These are phyloP conservation scores for Cryptophagus acutangulus DNA, from an alignment of 2,888 invertebrate species.

Conservation along the genomic window DNA sequence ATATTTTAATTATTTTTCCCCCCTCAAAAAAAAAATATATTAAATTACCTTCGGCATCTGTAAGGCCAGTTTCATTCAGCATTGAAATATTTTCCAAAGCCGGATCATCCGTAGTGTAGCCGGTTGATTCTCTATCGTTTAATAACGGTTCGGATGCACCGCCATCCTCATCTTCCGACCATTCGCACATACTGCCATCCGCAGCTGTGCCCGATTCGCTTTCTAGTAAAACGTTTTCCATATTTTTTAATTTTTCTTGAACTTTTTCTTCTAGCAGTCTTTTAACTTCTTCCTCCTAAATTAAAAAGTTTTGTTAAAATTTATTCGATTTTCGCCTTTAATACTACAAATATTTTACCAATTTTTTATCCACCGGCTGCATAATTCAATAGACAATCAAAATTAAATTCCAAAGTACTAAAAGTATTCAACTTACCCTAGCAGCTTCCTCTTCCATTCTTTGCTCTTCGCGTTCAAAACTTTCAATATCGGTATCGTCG, in stretches of 20 bases:
- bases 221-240: slow-evolving; percentile 27
- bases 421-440: slow-evolving; percentile 34
- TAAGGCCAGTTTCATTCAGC: slow-evolving; percentile 79
- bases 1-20: not conserved
- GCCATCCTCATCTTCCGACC: slow-evolving; percentile 67
- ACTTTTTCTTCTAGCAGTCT: slow-evolving; percentile 49
- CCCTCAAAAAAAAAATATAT: slow-evolving; percentile 8
- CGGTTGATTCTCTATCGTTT: slow-evolving; percentile 62
- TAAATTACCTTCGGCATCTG: slow-evolving; percentile 70
- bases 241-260: slow-evolving; percentile 43
- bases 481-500: slow-evolving; percentile 49
- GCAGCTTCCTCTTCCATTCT: slow-evolving; percentile 51
- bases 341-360: slow-evolving; percentile 36
- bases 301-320: slow-evolving; percentile 4
- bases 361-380: slow-evolving; percentile 44
- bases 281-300: slow-evolving; percentile 51
- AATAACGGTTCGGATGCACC: slow-evolving; percentile 58
- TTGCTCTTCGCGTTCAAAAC: slow-evolving; percentile 53
- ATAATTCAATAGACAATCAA: slow-evolving; percentile 15
- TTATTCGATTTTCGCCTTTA: slow-evolving; percentile 1
- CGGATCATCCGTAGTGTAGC: slow-evolving; percentile 84
- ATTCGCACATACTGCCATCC: slow-evolving; percentile 74
- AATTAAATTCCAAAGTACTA: slow-evolving; percentile 4
- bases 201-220: slow-evolving; percentile 46
- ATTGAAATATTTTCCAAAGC: slow-evolving; percentile 80